Evolutionary conservation across 1,140 invertebrate species (phyloP), one percentile per base, ranked within the genome.

Genomic region (Neodiprion virginianus): DNA sequence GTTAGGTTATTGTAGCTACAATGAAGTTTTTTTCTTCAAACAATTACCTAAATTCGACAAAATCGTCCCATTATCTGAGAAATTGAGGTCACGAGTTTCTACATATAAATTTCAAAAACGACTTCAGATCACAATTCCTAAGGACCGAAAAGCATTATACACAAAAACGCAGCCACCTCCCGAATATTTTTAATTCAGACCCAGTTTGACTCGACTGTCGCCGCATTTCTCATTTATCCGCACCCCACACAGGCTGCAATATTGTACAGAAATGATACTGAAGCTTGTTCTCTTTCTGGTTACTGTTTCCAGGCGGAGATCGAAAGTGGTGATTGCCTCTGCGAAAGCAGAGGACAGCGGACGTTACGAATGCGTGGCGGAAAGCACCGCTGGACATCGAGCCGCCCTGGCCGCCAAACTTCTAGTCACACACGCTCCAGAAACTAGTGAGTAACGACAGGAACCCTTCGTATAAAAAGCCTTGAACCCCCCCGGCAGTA

Each of bases 281-380:
- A 61, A 61, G 11, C 53, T 61, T 4, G 53, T 61, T 14, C 53
- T 61, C 28, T 40, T 40, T 69, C 9, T 71, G 67, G 61, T 50
- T 70, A 75, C 66, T 75, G 11, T 79, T 89, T 89, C 72, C 88
- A 95, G 94, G 88, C 92, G 92, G 90, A 91, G 93, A 90, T 94
- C 94, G 88, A 92, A 93, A 88, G 90, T 95, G 86, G 92, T 94
- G 80, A 94, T 95, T 88, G 91, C 90, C 77, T 92, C 92, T 79
- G 92, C 93, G 77, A 90, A 90, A 80, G 89, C 89, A 76, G 91
- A 93, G 84, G 93, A 95, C 89, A 91, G 91, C 73, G 94, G 93
- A 79, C 89, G 87, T 82, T 95, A 95, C 88, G 93, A 95, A 87
- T 95, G 94, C 87, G 89, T 93, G 80, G 93, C 93, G 72, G 84